phyloP scores from a whole-genome alignment of 2,113 vertebrate species.

The Halcyon malimbica region DNA sequence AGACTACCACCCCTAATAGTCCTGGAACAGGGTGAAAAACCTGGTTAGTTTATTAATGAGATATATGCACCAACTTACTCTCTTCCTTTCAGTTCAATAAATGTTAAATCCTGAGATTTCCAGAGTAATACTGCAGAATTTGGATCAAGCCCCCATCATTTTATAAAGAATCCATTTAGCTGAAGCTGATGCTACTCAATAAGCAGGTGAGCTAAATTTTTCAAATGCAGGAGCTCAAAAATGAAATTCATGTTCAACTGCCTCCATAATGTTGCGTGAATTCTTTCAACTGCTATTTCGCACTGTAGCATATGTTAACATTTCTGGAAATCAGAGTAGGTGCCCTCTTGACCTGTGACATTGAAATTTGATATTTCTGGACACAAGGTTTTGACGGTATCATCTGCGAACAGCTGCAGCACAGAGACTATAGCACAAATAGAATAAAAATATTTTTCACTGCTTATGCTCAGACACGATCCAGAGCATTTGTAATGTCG shows the following conservation, averaged over 20 bases:
- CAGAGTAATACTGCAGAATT: background rate
- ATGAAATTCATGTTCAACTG: background rate
- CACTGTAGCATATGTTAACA: background rate
- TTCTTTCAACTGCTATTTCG: background rate
- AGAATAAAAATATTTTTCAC: slow-evolving; percentile 56
- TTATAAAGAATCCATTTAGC: background rate
- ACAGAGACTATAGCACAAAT: slow-evolving; percentile 25
- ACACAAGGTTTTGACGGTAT: background rate
- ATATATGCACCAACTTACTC: fast-evolving
- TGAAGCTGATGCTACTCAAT: background rate
- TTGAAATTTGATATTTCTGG: background rate
- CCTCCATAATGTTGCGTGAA: background rate
- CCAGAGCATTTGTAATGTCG: slow-evolving; percentile 48
- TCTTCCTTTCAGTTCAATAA: background rate
- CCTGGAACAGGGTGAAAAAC: background rate
- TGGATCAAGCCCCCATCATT: background rate
- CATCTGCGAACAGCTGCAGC: slow-evolving; percentile 41
- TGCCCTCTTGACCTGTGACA: background rate
- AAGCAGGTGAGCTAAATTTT: background rate
- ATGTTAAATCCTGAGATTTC: background rate
- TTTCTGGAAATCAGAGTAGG: background rate
- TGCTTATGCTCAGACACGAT: background rate
- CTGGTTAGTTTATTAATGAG: background rate
- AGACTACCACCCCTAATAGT: background rate
- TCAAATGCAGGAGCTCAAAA: background rate